A percentile compares a stretch with the other conserved stretches of the same genome.
Conservation (phyloP, 2,888 invertebrate species). For the Drosophila picticornis region DNA sequence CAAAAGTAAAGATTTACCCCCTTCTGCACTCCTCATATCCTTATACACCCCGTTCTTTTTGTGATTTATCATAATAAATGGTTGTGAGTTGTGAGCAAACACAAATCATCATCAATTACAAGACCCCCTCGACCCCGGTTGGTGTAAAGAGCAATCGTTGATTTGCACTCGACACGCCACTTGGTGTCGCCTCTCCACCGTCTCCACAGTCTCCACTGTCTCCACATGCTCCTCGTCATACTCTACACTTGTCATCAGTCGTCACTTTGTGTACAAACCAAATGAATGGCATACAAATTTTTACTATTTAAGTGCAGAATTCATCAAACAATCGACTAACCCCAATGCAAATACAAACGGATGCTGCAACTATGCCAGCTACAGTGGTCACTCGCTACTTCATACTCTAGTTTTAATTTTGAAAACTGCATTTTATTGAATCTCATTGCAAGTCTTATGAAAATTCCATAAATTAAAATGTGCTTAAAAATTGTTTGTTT, state of each 20-base stretch:
- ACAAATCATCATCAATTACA: conserved; percentile 78
- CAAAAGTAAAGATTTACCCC: conserved; percentile 47
- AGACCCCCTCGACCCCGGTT: no score
- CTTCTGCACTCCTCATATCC: background rate
- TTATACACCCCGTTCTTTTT: background rate
- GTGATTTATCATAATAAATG: conserved; percentile 83
- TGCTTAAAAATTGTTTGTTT: background rate
- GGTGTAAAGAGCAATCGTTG: conserved; percentile 57
- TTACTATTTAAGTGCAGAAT: conserved; percentile 68
- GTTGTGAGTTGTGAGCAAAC: conserved; percentile 40
- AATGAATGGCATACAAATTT: conserved; percentile 80
- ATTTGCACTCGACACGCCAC: conserved; percentile 52
- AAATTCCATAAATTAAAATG: background rate
- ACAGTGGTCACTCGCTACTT: background rate
- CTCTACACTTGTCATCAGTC: conserved; percentile 2
- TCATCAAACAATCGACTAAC: conserved; percentile 53
- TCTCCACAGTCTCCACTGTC: background rate
- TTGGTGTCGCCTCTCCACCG: background rate
- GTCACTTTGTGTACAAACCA: conserved; percentile 65
- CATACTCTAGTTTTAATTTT: rapidly evolving
- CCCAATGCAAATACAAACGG: conserved; percentile 28
- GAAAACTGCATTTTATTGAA: background rate
- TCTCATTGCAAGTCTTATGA: no score
- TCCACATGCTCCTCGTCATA: background rate
- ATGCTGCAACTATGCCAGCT: conserved; percentile 1